A percentile compares a stretch with the other conserved stretches of the same genome.
These are phyloP conservation scores for Xiphias gladius DNA, from an alignment of 2,113 vertebrate species.

Conservation along the genomic window DNA sequence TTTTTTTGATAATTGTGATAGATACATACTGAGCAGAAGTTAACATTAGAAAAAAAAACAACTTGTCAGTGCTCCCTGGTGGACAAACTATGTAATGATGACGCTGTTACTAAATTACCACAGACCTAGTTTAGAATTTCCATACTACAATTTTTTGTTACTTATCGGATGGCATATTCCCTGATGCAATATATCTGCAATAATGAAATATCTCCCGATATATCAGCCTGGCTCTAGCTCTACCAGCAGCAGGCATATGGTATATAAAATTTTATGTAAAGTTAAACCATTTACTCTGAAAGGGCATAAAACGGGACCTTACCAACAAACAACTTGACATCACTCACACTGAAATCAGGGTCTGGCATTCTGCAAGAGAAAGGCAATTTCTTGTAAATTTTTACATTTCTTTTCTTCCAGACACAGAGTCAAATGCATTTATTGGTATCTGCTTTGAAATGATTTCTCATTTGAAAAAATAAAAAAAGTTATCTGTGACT, in stretches of 20 bases:
- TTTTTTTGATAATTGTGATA: background rate
- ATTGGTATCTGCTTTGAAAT: background rate
- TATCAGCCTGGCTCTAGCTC: background rate
- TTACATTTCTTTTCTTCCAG: background rate
- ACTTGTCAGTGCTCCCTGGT: background rate
- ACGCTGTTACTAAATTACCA: background rate
- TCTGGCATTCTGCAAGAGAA: conserved; percentile 93
- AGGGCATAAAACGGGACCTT: conserved; percentile 69
- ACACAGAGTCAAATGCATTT: background rate
- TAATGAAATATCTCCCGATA: background rate
- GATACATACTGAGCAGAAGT: background rate
- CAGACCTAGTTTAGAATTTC: too few species aligned
- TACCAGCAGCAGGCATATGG: background rate
- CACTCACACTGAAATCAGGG: conserved; percentile 95
- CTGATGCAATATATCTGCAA: background rate
- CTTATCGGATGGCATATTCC: background rate
- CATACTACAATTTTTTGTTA: too few species aligned
- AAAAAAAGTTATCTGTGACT: background rate
- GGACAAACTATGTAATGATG: background rate
- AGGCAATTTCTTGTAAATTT: background rate
- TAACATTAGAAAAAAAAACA: background rate
- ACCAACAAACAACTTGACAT: conserved; percentile 98
- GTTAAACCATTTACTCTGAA: background rate
- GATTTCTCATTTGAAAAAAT: background rate
- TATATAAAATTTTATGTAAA: background rate